A percentile compares a stretch with the other conserved stretches of the same genome.
Conservation (phyloP, 2,888 invertebrate species). For the Pollenia griseotomentosa region DNA sequence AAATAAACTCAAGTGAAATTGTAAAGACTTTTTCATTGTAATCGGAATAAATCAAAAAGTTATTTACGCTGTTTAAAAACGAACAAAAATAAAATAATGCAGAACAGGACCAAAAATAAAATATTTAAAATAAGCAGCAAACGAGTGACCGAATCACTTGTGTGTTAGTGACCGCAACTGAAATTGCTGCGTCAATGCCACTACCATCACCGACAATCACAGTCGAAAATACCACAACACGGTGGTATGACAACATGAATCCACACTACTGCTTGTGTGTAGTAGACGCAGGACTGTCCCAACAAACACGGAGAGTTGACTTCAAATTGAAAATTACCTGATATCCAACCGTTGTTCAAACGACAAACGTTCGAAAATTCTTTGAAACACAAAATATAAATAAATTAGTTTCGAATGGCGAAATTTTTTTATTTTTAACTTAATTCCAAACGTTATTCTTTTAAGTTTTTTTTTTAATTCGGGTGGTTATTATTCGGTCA, state of each 20-base stretch:
- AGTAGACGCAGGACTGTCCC: not conserved
- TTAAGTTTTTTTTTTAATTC: too few species aligned
- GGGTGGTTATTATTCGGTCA: too few species aligned
- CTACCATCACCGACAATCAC: conserved; percentile 61
- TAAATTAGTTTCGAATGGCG: too few species aligned
- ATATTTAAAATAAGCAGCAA: conserved; percentile 35
- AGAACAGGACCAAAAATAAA: not conserved
- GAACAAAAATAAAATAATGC: conserved; percentile 11
- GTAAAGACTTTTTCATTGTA: conserved; percentile 24
- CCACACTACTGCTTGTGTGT: not conserved
- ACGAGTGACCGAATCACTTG: conserved; percentile 57
- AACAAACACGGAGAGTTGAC: too few species aligned
- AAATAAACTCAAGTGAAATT: conserved; percentile 18
- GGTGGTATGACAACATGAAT: conserved; percentile 50
- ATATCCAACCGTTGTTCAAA: too few species aligned
- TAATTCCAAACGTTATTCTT: too few species aligned
- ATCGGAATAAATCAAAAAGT: conserved; percentile 39
- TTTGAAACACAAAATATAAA: too few species aligned
- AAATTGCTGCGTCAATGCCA: conserved; percentile 70
- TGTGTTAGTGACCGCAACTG: conserved; percentile 60
- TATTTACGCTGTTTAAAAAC: conserved; percentile 12
- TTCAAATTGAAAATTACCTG: too few species aligned
- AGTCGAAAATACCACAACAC: conserved; percentile 64
- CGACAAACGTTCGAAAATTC: too few species aligned
- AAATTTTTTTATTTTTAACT: too few species aligned